These are phyloP conservation scores for Malthinus seriepunctatus DNA, from an alignment of 2,888 invertebrate species.

Conservation along the genomic window DNA sequence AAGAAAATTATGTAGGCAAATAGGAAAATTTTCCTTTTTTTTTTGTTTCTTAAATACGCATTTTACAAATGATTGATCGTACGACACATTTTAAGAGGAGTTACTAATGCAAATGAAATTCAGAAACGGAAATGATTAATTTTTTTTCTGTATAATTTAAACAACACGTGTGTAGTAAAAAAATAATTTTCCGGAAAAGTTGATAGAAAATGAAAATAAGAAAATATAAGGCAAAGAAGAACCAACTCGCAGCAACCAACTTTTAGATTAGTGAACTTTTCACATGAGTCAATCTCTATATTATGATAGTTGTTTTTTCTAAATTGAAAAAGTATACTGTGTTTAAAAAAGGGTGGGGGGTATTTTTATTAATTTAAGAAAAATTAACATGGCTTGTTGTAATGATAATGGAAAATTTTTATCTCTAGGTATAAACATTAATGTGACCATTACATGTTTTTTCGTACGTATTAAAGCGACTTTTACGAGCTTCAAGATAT, in stretches of 20 bases:
- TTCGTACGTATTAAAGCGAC: no score
- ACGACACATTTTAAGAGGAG: not conserved
- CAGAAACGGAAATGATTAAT: not conserved
- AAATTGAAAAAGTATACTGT: no score
- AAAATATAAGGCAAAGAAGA: slow-evolving; percentile 18
- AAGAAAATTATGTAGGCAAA: not conserved
- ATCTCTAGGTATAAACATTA: no score
- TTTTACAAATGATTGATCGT: slow-evolving; percentile 1
- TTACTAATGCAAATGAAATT: not conserved
- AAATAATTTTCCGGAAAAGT: not conserved
- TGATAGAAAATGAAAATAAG: slow-evolving; percentile 16
- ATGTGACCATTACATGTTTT: no score
- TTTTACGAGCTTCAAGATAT: no score
- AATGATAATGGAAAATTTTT: no score
- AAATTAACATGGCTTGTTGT: no score
- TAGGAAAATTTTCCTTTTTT: not conserved
- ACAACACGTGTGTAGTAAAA: no score
- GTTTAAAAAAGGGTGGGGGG: no score
- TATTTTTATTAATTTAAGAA: no score
- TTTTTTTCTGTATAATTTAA: no score
- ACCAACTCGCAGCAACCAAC: slow-evolving; percentile 16
- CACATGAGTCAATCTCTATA: slow-evolving; percentile 22
- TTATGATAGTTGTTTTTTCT: no score
- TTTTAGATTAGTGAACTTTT: slow-evolving; percentile 26
- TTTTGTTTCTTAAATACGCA: not conserved